Evolutionary conservation across 2,888 invertebrate genomes (phyloP), one percentile per base, ranked within the genome.

Genomic region (Drosophila bunnanda): DNA sequence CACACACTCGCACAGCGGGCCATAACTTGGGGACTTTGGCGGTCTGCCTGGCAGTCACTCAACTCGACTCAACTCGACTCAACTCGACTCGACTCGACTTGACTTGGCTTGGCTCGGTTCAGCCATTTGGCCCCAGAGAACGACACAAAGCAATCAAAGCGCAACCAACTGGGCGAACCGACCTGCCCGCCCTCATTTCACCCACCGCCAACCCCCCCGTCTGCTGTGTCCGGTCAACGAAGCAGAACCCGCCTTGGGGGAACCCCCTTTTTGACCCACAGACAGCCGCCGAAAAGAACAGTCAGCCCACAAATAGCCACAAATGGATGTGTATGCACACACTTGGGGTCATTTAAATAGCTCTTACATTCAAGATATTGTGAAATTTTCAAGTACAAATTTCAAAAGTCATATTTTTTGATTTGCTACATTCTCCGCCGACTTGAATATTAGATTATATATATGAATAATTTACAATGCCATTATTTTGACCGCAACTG

Each of bases 101-200:
- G 54, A 43, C 39, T 39, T 48, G 34, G 46, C 28, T 53, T 36
- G 56, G 30, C 48, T 57, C 62, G 48, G 58, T 53, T 59, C 61
- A 52, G 48, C 62, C 75, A 62, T 68, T 75, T 75, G 68, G 76
- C 75, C 76, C 60, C 64, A 64, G 78, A 65, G 71, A 82, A 69
- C 75, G 76, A 79, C 86, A 78, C 86, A 78, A 78, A 76, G 88
- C 84, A 84, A 85, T 82, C 86, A 79, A 79, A 88, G 72, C 55
- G 69, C 77, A 75, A 74, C 78, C 78, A 85, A 73, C 70, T 60
- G 69, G 80, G 69, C 74, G 66, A 75, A 74, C 64, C 77, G 64
- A 76, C 76, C 53, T 72, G 66, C 55, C 56, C 50, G 41, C 38
- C 25, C 38, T 28, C 44, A 38, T 20, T 34, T 34, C n/a, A 15